phyloP scores from a whole-genome alignment of 2,797 vertebrate species.

The Salarias fasciatus region DNA sequence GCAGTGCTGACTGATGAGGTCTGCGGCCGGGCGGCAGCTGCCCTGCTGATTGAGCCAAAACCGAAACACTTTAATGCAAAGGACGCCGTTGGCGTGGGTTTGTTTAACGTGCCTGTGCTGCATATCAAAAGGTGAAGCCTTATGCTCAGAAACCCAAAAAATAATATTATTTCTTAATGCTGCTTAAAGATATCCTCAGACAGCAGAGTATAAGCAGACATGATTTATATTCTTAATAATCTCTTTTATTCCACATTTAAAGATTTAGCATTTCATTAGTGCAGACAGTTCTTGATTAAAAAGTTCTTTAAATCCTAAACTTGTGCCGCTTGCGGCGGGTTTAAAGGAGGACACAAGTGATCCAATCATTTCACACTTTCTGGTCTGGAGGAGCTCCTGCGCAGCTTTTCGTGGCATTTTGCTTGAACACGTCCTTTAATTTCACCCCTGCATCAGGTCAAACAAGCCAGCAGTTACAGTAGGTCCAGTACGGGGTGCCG shows the following conservation, averaged over 20 bases:
- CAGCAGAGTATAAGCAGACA: conserved; percentile 8
- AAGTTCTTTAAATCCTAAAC: conserved; percentile 19
- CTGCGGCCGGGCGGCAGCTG: conserved; percentile 47
- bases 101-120: too few species aligned
- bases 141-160: conserved; percentile 1
- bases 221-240: conserved; percentile 50
- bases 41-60: conserved; percentile 42
- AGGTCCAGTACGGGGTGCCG: too few species aligned
- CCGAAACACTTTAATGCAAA: conserved; percentile 25
- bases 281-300: conserved; percentile 34
- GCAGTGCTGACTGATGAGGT: conserved; percentile 45
- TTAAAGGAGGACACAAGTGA: conserved; percentile 1
- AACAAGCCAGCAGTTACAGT: background rate
- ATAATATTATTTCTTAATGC: too few species aligned
- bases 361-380: conserved; percentile 1
- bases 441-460: background rate
- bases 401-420: background rate
- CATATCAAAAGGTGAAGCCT: background rate
- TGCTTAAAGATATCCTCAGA: background rate
- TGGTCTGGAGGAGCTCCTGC: background rate
- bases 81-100: conserved; percentile 5
- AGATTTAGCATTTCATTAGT: conserved; percentile 49
- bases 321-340: background rate
- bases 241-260: conserved; percentile 32
- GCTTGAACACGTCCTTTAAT: conserved; percentile 2